Base-by-base conservation (phyloP, 2,797 vertebrate genomes). In the Tolypeutes matacus region DNA sequence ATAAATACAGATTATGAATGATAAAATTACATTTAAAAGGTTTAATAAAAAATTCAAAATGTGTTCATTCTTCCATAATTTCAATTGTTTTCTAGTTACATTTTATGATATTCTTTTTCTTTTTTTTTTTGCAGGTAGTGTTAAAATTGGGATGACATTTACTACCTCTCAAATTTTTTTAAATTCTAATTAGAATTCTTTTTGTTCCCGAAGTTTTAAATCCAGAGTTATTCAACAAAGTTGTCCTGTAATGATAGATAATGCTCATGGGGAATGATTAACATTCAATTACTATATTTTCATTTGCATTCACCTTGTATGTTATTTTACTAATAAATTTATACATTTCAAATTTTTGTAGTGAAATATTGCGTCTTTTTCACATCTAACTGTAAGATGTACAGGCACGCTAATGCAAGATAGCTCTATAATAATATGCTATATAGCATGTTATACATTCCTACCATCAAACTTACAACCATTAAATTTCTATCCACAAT, bases 31-130 rank as follows among this genome's bases (percentile, higher is more conserved):
- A 25, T 72, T 36, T 51, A 70, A 81, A 94, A 73, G 9, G 49
- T 88, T 83, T 83, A 46, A 88, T 75, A 62, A 56, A 56, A 85
- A 93, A 56, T 83, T 90, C 34, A 88, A 67, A 90, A 75, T 23
- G 65, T n/a, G 64, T 77, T 8, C 34, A 11, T 0, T 78, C 3
- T 64, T 89, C 23, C 49, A 91, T 76, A 69, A 86, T 69, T 82
- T 7, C 21, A 77, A 4, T 91, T 85, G 25, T 14, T 73, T 94
- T 83, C 25, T 18, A 89, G 10, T 76, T 18, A 27, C 0, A 80
- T 51, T 84, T 83, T 75, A 86, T 49, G 27, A 94, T 81, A 76
- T 82, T 89, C 21, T 89, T 7, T 73, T 18, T n/a, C 9, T 39
- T 4, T 23, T 58, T 89, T 65, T 51, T 10, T 73, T 42, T 42